Evolutionary conservation across 1,140 invertebrate species (phyloP), one percentile per base, ranked within the genome.

Genomic region (Drosophila tani): DNA sequence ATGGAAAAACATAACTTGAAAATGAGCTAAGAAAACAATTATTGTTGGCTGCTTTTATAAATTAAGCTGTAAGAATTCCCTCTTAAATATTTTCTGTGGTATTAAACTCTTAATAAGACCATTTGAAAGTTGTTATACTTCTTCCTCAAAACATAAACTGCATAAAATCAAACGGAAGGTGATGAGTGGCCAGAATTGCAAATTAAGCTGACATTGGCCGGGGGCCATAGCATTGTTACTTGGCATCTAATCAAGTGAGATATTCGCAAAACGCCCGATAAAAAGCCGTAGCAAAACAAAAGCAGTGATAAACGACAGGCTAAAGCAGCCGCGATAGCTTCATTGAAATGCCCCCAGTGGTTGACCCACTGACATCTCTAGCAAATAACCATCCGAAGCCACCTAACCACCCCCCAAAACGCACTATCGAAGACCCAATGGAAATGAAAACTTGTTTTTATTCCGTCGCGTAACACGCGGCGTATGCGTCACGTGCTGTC

Each of bases 221-320:
- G 80, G 82, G 83, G 84, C 79, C 84, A 74, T 65, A 63, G 46
- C 64, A 78, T 63, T 67, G 58, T 68, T 79, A 68, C 50, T 84
- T 84, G 81, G 81, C 81, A 83, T 66, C 81, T 58, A 41, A 84
- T 78, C 84, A 67, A 88, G 62, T 46, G n/a, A 27, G 17, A 46
- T 29, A 75, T 58, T 17, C 43, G 68, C 70, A 51, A 51, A 68
- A 63, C 43, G 14, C 24, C 11, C 75, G 70, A 65, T 71, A 75
- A 87, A 83, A 57, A 57, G 71, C 65, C 71, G 73, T 75, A 88
- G 81, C 85, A 88, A 88, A 88, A 88, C 85, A 88, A 71, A 88
- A 24, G 57, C n/a, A 38, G 21, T 11, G 59, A 58, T 46, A 77
- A 46, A 58, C 56, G 43, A 55, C 17, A 46, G 59, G 24, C 11